Evolutionary conservation across 2,888 invertebrate species (phyloP), one percentile per base, ranked within the genome.

Genomic region (Polymixis lichenea): DNA sequence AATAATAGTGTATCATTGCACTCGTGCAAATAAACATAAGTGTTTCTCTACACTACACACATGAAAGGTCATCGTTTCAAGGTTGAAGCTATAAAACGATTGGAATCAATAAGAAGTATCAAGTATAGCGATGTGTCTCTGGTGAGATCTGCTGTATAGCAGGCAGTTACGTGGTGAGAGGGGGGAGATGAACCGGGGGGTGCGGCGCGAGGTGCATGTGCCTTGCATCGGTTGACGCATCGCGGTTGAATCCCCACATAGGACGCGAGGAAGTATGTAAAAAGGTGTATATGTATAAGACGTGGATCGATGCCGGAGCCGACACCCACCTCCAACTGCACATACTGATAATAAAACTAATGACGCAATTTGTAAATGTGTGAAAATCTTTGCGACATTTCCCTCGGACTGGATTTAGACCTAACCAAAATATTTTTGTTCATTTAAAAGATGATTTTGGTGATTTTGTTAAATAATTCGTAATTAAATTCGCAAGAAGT

Each of bases 241-340:
- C 95, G 95, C 95, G 92, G 94, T 95, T 94, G 94, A 95, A 95
- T 95, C 95, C 94, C 95, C 93, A 95, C 95, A 95, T 95, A 95
- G 91, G 91, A 91, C 92, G 93, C 92, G 94, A 94, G 94, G 94
- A 94, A 93, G 91, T 95, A 95, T 95, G 95, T 95, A 95, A 91
- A 95, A 94, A 89, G 92, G 90, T 94, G 92, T 93, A 96, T 90
- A 53, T 53, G 22, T 62, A 95, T 95, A 95, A 95, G 94, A 93
- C 93, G 90, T 91, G 95, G 95, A 95, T 96, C 96, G 95, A 96
- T 96, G 94, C 91, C 90, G 94, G 88, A 91, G 92, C 91, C 93
- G 92, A 92, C 94, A 93, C 93, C 90, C 92, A 89, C 89, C 88
- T 89, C 88, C 88, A 87, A 88, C 87, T 87, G 84, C 84, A 85